Percentiles rank a stretch among this genome's conserved stretches.
These are phyloP conservation scores for Adelphocoris suturalis DNA, from an alignment of 2,888 invertebrate species.

Conservation along the genomic window DNA sequence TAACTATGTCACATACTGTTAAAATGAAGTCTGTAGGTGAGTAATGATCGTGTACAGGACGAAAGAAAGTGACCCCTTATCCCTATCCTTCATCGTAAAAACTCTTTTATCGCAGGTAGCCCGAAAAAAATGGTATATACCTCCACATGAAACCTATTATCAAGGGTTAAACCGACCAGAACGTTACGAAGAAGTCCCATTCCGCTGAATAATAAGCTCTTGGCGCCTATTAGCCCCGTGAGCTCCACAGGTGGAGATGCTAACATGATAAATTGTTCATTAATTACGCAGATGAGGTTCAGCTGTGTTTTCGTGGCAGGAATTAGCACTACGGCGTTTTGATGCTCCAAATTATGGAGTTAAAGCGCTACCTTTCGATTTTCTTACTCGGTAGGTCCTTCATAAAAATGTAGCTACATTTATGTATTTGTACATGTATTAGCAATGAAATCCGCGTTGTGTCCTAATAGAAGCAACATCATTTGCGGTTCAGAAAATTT, in stretches of 20 bases:
- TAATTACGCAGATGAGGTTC: constrained; percentile 10
- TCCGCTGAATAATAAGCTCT: constrained; percentile 25
- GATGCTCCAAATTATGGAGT: background rate
- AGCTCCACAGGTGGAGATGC: constrained; percentile 3
- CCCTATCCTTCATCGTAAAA: background rate
- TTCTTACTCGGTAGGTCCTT: background rate
- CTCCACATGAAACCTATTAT: background rate
- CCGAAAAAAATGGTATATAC: background rate
- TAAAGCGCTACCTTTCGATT: background rate
- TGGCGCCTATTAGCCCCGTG: background rate
- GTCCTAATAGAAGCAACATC: too few relatives aligned
- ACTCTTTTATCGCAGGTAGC: background rate
- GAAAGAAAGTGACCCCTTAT: background rate
- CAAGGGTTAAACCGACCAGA: background rate
- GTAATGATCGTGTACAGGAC: background rate
- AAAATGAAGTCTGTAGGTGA: background rate
- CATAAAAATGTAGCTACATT: background rate
- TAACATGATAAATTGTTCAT: constrained; percentile 19
- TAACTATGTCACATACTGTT: too few relatives aligned
- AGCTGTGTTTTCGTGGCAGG: background rate
- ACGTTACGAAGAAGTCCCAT: background rate
- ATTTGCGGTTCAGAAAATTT: too few relatives aligned
- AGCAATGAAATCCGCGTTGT: too few relatives aligned
- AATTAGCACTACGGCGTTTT: background rate
- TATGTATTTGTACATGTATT: too few relatives aligned